Evolutionary conservation across 2,113 vertebrate genomes (phyloP), one percentile per base, ranked within the genome.

Genomic region (Aptenodytes patagonicus): DNA sequence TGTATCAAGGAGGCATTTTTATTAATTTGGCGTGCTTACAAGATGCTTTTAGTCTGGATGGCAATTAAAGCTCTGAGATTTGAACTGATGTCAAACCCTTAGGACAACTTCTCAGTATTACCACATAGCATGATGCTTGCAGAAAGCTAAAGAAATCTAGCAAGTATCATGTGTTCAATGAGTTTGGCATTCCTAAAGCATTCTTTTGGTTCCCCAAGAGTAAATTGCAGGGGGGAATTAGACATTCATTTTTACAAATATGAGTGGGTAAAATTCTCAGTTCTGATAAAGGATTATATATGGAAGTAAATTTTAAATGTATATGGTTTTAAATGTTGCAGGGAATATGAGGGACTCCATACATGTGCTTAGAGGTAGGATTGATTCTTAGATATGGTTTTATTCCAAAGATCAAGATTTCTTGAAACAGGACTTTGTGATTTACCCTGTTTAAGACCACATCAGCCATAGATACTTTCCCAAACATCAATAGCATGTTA

Each of bases 81-180:
- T 97, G 96, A 96, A 95, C 47, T 72, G 42, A 51, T 75, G 70
- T 95, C 95, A 97, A 96, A 90, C 94, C 96, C 96, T 97, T 94
- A 97, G 96, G 96, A 93, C 29, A 95, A 71, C 66, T 72, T 92
- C 46, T 93, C 70, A 38, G 64, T 90, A 55, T 78, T 81, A 87
- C 34, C 61, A 65, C 52, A 72, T 82, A 85, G 31, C 71, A 72
- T 68, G 72, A 82, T 95, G 76, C 40, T 90, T 92, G 69, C 89
- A 93, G 83, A 95, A 92, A 95, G 21, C 55, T 75, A 13, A 64
- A 89, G 68, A 81, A 86, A 81, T 55, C n/a, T 26, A 68, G 47
- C 18, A 75, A 66, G 31, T 75, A 68, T 64, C 25, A 36, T 47
- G 18, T 81, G 28, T 80, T 96, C 78, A 72, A 47, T 83, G 82